Evolutionary conservation across 2,113 vertebrate species (phyloP).

Genomic region (Eidolon helvum): DNA sequence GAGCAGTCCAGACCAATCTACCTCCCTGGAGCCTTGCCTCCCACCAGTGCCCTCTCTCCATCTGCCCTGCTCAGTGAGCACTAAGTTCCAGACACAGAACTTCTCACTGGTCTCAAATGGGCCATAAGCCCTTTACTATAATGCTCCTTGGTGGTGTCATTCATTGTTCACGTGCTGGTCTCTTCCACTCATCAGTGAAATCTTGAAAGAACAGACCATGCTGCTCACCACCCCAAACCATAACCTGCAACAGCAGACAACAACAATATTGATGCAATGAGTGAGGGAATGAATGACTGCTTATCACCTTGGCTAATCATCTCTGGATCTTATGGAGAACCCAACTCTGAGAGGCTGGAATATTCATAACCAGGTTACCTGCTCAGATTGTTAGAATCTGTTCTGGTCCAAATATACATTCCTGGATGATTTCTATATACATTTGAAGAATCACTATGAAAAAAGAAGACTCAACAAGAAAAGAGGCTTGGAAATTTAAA

Average conservation of each 20-base stretch:
- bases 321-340: background rate
- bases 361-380: background rate
- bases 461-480: background rate
- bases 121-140: background rate
- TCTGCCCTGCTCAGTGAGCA: background rate
- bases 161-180: background rate
- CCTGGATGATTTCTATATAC: background rate
- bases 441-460: background rate
- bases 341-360: background rate
- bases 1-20: background rate
- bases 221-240: background rate
- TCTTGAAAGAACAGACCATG: background rate
- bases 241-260: background rate
- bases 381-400: background rate
- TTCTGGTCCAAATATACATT: background rate
- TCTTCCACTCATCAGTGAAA: background rate
- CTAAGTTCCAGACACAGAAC: background rate
- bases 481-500: background rate
- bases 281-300: background rate
- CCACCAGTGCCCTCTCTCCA: background rate
- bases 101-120: background rate
- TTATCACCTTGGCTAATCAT: background rate
- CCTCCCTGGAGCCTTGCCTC: background rate
- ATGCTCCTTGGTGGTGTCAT: no score
- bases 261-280: rapidly evolving